These are phyloP conservation scores for Lycia hirtaria DNA, from an alignment of 2,888 invertebrate species.

Conservation along the genomic window DNA sequence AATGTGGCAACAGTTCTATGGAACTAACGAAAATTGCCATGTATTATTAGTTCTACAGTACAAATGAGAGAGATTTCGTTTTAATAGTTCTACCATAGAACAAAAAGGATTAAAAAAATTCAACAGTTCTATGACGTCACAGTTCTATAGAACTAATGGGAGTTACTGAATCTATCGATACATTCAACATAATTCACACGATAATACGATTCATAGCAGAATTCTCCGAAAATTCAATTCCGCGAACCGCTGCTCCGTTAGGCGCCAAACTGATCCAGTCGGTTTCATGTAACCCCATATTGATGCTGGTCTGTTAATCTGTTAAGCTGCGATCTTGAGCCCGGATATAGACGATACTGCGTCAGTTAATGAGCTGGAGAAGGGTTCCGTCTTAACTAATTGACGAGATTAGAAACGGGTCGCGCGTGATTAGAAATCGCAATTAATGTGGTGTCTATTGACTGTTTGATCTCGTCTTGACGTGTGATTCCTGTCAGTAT, in stretches of 20 bases:
- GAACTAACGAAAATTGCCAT: too few relatives aligned
- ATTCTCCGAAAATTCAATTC: constrained; percentile 21
- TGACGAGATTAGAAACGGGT: constrained; percentile 36
- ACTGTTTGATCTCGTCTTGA: background rate
- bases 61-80: too few relatives aligned
- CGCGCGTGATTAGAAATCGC: constrained; percentile 37
- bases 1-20: too few relatives aligned
- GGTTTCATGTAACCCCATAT: constrained; percentile 31
- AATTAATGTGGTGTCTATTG: constrained; percentile 15
- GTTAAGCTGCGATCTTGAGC: constrained; percentile 43
- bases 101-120: too few relatives aligned
- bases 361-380: constrained; percentile 39
- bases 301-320: constrained; percentile 43
- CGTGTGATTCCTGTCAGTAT: background rate
- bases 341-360: constrained; percentile 38
- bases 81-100: too few relatives aligned
- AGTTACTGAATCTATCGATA: too few relatives aligned
- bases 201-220: constrained; percentile 12
- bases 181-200: constrained; percentile 7
- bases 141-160: too few relatives aligned
- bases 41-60: too few relatives aligned
- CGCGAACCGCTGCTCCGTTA: constrained; percentile 28
- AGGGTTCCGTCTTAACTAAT: constrained; percentile 38
- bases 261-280: constrained; percentile 33
- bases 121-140: too few relatives aligned